These are phyloP conservation scores for Enteromius thamalakanensis DNA, from an alignment of 2,797 vertebrate species.

Conservation along the genomic window DNA sequence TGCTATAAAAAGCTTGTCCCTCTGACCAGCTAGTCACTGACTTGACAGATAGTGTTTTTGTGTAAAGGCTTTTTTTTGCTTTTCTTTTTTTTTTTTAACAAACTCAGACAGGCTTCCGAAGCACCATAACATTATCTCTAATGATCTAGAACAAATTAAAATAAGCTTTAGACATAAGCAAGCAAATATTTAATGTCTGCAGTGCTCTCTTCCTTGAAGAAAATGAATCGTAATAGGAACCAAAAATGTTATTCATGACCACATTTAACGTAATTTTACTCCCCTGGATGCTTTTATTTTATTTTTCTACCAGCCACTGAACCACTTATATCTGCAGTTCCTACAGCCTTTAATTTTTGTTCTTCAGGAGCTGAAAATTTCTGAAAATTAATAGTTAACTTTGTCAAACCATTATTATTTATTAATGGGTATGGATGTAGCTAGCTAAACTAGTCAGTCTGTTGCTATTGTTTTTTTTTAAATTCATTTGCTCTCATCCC, in stretches of 20 bases:
- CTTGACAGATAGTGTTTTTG: neutral
- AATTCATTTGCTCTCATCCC: constrained; percentile 53
- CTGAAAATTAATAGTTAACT: neutral
- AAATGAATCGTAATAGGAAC: neutral
- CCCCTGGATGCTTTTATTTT: neutral
- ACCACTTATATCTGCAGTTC: neutral
- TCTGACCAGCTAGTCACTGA: neutral
- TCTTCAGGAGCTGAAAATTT: neutral
- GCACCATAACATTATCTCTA: neutral
- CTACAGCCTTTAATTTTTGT: neutral
- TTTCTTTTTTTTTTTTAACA: neutral
- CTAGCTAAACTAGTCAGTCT: neutral
- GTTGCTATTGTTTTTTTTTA: neutral
- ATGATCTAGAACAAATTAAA: constrained; percentile 16
- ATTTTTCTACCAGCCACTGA: neutral
- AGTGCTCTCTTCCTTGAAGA: neutral
- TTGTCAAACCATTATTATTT: neutral
- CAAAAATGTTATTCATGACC: neutral
- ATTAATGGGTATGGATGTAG: neutral
- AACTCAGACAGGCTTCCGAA: neutral
- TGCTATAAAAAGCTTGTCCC: neutral
- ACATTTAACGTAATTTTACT: neutral
- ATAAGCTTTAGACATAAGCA: neutral
- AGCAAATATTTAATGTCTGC: constrained; percentile 5
- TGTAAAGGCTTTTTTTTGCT: neutral